Evolutionary conservation across 2,113 vertebrate species (phyloP).

Genomic region (Mixornis gularis): DNA sequence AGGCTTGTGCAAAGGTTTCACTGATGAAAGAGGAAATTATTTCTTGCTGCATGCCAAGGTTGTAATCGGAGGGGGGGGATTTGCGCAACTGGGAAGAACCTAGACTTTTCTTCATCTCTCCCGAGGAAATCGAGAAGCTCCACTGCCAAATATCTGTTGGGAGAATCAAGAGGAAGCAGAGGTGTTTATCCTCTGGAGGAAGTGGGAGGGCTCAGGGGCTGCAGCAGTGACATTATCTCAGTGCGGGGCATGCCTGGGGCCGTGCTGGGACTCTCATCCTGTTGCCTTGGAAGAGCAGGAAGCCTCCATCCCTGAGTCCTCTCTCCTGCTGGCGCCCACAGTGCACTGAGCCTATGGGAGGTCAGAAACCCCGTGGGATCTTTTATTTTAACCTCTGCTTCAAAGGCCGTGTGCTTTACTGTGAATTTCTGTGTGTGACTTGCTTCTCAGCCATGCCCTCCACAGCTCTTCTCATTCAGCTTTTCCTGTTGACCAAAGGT

Average conservation of each 20-base stretch:
- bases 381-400: conserved; percentile 6
- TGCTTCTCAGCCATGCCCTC: neutral
- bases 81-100: conserved; percentile 50
- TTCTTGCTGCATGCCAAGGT: conserved; percentile 1
- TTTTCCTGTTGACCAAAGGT: neutral
- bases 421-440: neutral
- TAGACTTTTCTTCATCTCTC: conserved; percentile 37
- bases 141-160: conserved; percentile 46
- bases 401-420: neutral
- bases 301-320: neutral
- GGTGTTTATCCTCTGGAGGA: conserved; percentile 46
- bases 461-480: neutral
- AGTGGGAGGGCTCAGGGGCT: conserved; percentile 32
- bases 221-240: neutral
- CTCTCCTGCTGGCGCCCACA: neutral
- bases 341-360: neutral
- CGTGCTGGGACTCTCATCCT: conserved; percentile 42
- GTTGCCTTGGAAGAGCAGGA: conserved; percentile 38
- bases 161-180: conserved; percentile 59
- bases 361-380: neutral
- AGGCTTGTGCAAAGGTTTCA: neutral
- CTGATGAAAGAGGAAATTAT: conserved; percentile 8
- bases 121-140: conserved; percentile 28
- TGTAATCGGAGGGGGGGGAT: neutral
- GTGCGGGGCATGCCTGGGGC: neutral